phyloP scores from a whole-genome alignment of 2,888 invertebrate species.

The Himalopsyche kuldschensis region DNA sequence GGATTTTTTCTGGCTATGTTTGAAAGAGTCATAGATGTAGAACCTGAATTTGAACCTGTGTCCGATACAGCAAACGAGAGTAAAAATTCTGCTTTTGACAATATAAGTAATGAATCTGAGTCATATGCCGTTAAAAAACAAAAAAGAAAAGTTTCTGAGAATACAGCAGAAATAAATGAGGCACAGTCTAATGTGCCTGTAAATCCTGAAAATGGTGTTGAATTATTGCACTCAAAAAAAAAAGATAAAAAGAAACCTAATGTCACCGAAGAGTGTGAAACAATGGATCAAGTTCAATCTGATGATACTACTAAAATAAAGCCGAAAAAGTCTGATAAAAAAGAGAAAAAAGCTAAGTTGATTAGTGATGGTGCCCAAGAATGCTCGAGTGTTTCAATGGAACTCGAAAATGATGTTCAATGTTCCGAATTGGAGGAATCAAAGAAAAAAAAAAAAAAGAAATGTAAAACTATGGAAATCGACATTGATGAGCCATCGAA shows the following conservation, averaged over 20 bases:
- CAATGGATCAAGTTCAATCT: background rate
- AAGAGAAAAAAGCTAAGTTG: background rate
- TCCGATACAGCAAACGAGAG: background rate
- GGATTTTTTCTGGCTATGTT: slow-evolving; percentile 96
- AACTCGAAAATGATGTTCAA: background rate
- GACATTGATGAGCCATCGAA: background rate
- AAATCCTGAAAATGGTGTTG: background rate
- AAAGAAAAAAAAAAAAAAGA: slow-evolving; percentile 11
- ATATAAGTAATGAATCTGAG: background rate
- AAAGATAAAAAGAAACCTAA: slow-evolving; percentile 30
- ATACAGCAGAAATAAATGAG: background rate
- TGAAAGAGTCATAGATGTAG: slow-evolving; percentile 49
- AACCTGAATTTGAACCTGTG: background rate
- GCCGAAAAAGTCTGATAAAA: slow-evolving; percentile 25
- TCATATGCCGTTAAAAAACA: slow-evolving; percentile 2
- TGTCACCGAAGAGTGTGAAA: slow-evolving; percentile 34
- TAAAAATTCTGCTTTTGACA: background rate
- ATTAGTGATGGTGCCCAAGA: background rate
- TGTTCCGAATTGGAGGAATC: background rate
- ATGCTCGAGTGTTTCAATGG: background rate
- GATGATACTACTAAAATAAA: slow-evolving; percentile 10
- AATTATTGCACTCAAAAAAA: background rate
- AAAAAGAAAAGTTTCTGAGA: slow-evolving; percentile 8
- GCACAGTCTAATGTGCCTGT: background rate
- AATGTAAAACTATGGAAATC: background rate